Percentiles rank a stretch among this genome's conserved stretches.
phyloP scores from a whole-genome alignment of 2,797 vertebrate species.

The Sebastes paucispinis region DNA sequence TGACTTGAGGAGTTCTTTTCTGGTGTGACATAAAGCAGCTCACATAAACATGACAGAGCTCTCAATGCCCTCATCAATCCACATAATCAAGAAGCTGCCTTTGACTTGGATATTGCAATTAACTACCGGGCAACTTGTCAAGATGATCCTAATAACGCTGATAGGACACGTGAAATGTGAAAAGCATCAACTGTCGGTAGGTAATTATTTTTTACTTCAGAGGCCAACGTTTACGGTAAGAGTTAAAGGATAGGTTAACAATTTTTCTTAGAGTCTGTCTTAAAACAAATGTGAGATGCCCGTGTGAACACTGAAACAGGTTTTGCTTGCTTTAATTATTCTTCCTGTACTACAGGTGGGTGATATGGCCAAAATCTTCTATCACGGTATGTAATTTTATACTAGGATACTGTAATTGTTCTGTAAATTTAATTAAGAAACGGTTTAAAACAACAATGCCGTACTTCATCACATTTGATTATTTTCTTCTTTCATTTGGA shows the following conservation, averaged over 20 bases:
- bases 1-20: constrained; percentile 65
- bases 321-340: not conserved
- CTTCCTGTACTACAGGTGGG: not conserved
- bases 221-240: constrained; percentile 20
- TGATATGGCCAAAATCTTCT: too few species aligned
- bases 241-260: not conserved
- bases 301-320: not conserved
- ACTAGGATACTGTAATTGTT: too few species aligned
- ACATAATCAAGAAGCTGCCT: constrained; percentile 50
- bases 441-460: too few species aligned
- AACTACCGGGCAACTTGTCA: constrained; percentile 53
- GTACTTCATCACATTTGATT: too few species aligned
- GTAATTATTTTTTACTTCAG: constrained; percentile 33
- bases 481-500: too few species aligned
- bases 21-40: constrained; percentile 66
- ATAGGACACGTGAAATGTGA: constrained; percentile 33
- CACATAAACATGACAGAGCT: constrained; percentile 73
- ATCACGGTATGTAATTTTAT: too few species aligned
- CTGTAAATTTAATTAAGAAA: too few species aligned
- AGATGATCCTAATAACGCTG: constrained; percentile 41
- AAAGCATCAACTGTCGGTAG: constrained; percentile 21
- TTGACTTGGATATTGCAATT: constrained; percentile 55
- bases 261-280: not conserved
- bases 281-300: not conserved
- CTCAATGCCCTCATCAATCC: constrained; percentile 65